Evolutionary conservation across 2,797 vertebrate genomes (phyloP).

Genomic region (Geotrypetes seraphini): DNA sequence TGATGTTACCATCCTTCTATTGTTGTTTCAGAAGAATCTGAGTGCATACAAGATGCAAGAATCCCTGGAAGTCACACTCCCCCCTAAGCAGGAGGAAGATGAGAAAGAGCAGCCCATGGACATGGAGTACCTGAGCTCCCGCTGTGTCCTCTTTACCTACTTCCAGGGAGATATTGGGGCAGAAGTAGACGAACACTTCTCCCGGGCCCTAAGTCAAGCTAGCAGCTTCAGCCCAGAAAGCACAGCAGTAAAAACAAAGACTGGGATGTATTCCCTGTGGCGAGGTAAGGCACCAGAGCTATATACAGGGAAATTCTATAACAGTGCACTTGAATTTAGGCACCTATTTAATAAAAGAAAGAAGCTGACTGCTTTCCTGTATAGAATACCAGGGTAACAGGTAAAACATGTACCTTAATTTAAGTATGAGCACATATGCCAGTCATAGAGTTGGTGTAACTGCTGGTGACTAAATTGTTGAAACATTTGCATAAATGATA

Average conservation of each 20-base stretch:
- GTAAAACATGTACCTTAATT: too few species aligned
- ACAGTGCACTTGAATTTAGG: too few species aligned
- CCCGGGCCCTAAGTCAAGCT: constrained; percentile 85
- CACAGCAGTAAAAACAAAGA: constrained; percentile 59
- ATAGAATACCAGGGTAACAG: too few species aligned
- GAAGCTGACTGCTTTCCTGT: too few species aligned
- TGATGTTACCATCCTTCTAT: background rate
- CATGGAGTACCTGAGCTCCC: constrained; percentile 92
- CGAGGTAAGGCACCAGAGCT: constrained; percentile 72
- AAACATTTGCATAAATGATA: too few species aligned
- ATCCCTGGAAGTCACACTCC: constrained; percentile 67
- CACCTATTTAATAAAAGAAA: too few species aligned
- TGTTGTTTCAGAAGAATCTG: constrained; percentile 69
- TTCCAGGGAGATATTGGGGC: constrained; percentile 91
- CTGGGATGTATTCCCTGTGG: constrained; percentile 61
- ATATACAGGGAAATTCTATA: too few species aligned
- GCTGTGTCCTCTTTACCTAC: constrained; percentile 95
- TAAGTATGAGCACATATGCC: too few species aligned
- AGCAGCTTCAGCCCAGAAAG: constrained; percentile 61
- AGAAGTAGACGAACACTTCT: constrained; percentile 95
- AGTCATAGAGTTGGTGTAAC: too few species aligned
- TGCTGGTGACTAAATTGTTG: too few species aligned
- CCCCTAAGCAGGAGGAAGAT: constrained; percentile 68
- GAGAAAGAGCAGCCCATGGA: constrained; percentile 81
- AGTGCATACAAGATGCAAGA: constrained; percentile 91